These are phyloP conservation scores for Cephus rjabovi DNA, from an alignment of 2,888 invertebrate genomes.

Conservation along the genomic window DNA sequence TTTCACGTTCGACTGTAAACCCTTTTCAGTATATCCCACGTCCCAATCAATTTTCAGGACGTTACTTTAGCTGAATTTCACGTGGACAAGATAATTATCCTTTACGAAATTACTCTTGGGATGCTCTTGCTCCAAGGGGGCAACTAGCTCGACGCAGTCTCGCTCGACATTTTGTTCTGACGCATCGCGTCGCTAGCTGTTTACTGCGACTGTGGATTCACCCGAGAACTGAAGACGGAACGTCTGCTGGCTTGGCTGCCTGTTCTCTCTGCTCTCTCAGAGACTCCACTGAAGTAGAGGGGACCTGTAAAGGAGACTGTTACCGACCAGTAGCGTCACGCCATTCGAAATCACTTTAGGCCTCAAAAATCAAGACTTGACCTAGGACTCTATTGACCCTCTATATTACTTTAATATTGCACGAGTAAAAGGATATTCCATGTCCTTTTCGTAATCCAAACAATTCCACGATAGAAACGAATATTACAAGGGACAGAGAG, in stretches of 20 bases:
- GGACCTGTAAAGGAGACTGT: too few relatives aligned
- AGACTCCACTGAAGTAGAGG: slow-evolving; percentile 26
- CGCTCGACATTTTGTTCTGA: slow-evolving; percentile 52
- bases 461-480: not conserved
- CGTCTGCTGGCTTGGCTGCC: slow-evolving; percentile 29
- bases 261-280: not conserved
- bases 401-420: not conserved
- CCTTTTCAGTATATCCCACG: not conserved
- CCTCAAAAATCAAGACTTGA: not conserved
- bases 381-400: not conserved
- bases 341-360: not conserved
- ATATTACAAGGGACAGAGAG: too few relatives aligned
- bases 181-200: slow-evolving; percentile 62
- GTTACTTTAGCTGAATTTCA: not conserved
- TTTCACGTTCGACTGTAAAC: not conserved
- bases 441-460: not conserved
- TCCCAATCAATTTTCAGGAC: not conserved
- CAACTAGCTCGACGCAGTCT: slow-evolving; percentile 40
- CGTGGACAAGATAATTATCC: not conserved
- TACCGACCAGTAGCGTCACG: not conserved
- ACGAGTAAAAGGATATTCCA: not conserved
- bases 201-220: slow-evolving; percentile 42
- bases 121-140: slow-evolving; percentile 25
- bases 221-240: slow-evolving; percentile 45
- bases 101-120: slow-evolving; percentile 6